Evolutionary conservation across 2,113 vertebrate species (phyloP).

Genomic region (Odocoileus virginianus): DNA sequence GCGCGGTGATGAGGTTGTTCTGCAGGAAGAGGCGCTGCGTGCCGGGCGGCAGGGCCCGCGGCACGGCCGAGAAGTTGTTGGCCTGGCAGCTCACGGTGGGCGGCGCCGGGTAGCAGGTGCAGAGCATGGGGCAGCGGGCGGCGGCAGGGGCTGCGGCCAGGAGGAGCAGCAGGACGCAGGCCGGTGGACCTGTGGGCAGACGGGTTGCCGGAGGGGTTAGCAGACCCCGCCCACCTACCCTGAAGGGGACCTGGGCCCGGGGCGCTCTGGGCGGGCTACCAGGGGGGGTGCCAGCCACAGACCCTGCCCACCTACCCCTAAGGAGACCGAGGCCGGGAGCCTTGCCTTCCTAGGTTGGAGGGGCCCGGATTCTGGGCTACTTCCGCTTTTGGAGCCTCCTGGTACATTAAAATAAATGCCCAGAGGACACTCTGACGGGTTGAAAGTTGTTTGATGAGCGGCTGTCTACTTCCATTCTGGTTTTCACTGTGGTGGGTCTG

Average conservation of each 20-base stretch:
- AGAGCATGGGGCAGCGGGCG: conserved; percentile 90
- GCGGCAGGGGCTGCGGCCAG: conserved; percentile 82
- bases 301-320: background rate
- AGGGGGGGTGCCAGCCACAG: background rate
- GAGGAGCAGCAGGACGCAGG: conserved; percentile 88
- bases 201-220: background rate
- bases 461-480: background rate
- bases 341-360: background rate
- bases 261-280: background rate
- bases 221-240: background rate
- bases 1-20: conserved; percentile 95
- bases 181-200: conserved; percentile 77
- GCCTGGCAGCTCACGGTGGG: conserved; percentile 99
- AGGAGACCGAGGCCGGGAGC: background rate
- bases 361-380: background rate
- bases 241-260: background rate
- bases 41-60: conserved; percentile 88
- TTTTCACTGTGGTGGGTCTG: background rate
- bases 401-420: background rate
- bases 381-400: background rate
- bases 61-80: conserved; percentile 94
- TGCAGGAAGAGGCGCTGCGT: conserved; percentile 97
- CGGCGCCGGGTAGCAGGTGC: conserved; percentile 95
- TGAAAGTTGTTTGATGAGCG: background rate
- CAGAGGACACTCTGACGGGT: background rate